These are phyloP conservation scores for Mola mola DNA, from an alignment of 2,113 vertebrate genomes.

Conservation along the genomic window DNA sequence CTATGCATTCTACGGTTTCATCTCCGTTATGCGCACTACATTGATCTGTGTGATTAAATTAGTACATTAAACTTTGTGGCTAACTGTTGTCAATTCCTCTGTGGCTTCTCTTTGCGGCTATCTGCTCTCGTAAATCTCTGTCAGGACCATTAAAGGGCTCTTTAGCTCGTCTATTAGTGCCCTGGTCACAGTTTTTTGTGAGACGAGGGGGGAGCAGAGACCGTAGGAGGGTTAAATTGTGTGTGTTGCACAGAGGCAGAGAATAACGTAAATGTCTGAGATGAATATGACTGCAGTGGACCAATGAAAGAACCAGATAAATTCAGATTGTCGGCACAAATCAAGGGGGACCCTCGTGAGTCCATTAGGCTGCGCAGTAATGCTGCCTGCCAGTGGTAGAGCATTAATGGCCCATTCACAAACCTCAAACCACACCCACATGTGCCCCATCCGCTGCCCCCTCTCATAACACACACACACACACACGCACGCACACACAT, in stretches of 20 bases:
- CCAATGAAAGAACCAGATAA: background rate
- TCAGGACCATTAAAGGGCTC: conserved; percentile 55
- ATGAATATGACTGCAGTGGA: conserved; percentile 2
- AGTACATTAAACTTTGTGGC: conserved; percentile 28
- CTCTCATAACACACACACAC: conserved; percentile 2
- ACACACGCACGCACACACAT: conserved; percentile 13
- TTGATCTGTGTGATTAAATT: conserved; percentile 46
- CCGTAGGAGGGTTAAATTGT: background rate
- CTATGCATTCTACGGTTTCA: conserved; percentile 19
- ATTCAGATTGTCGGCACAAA: background rate
- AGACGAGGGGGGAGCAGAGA: no score
- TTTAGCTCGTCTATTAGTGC: conserved; percentile 44
- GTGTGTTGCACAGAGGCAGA: background rate
- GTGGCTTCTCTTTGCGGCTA: conserved; percentile 9
- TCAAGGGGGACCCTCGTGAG: conserved; percentile 2
- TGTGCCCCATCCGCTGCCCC: no score
- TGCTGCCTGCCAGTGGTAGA: conserved; percentile 25
- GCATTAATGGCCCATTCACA: conserved; percentile 58
- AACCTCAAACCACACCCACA: conserved; percentile 46
- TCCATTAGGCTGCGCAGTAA: conserved; percentile 47
- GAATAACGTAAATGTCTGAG: background rate
- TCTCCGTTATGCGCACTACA: conserved; percentile 50
- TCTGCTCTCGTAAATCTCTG: conserved; percentile 34
- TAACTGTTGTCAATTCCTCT: conserved; percentile 33
- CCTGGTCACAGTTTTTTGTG: conserved; percentile 9